Conservation (phyloP, 2,797 vertebrate species). For the Hypotaenidia okinawae region DNA sequence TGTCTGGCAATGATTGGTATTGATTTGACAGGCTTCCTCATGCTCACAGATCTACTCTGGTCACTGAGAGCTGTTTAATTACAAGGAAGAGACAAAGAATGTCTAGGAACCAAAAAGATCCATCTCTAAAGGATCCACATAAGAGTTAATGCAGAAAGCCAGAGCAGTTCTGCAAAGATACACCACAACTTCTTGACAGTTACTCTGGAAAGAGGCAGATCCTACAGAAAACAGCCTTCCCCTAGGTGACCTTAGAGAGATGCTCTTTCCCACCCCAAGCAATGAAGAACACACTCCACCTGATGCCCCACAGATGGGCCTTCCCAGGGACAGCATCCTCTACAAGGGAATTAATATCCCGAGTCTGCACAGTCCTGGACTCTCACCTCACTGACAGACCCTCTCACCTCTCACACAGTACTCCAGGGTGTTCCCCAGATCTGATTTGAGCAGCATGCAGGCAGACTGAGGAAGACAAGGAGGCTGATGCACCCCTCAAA, state of each 20-base stretch:
- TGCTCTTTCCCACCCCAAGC: not conserved
- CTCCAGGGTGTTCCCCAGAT: not conserved
- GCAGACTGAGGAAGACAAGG: not conserved
- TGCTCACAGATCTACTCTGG: not conserved
- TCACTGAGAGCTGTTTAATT: constrained; percentile 7
- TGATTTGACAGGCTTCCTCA: constrained; percentile 20
- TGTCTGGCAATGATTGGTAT: not conserved
- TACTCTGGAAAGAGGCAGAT: not conserved
- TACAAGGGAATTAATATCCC: fast-evolving
- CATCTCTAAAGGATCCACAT: not conserved
- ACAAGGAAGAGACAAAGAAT: not conserved
- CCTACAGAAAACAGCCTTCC: not conserved
- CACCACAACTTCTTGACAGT: not conserved
- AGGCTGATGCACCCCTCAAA: not conserved
- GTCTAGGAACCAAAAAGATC: not conserved
- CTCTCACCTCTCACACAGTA: not conserved
- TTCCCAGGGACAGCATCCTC: not conserved
- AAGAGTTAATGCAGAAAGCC: not conserved
- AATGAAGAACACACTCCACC: not conserved
- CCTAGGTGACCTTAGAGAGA: not conserved
- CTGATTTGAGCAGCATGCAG: not conserved
- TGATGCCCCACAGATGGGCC: not conserved
- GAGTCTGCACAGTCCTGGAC: not conserved
- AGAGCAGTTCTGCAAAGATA: not conserved
- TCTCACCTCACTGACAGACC: not conserved